Conservation (phyloP, 2,113 vertebrate species). For the Nyctibius bracteatus region DNA sequence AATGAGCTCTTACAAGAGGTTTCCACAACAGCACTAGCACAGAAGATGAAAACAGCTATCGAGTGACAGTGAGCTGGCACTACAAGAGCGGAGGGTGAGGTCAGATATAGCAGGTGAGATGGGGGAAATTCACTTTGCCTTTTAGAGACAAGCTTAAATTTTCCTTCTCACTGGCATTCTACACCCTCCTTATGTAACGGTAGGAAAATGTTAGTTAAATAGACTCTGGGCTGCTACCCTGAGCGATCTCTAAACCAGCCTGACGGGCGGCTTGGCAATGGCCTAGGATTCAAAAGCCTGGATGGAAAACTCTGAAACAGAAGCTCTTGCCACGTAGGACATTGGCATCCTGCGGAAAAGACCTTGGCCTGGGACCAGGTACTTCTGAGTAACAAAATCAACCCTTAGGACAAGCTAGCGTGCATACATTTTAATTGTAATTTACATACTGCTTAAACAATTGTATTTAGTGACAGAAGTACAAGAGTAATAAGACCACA, state of each 20-base stretch:
- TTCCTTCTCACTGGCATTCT: not conserved
- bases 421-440: not conserved
- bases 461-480: not conserved
- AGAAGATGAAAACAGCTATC: not conserved
- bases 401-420: not conserved
- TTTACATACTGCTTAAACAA: not conserved
- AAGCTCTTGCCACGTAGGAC: slow-evolving; percentile 34
- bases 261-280: not conserved
- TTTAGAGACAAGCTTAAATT: not conserved
- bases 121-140: not conserved
- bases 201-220: slow-evolving; percentile 40
- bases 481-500: not conserved
- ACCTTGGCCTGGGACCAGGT: slow-evolving; percentile 34
- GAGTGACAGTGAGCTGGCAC: not conserved
- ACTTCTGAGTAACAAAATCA: not conserved
- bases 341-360: slow-evolving; percentile 45
- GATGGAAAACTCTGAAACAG: slow-evolving; percentile 54
- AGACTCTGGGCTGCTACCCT: not conserved
- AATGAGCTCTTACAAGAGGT: not conserved
- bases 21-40: not conserved
- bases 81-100: not conserved
- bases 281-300: not conserved
- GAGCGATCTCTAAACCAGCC: not conserved
- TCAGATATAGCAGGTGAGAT: not conserved
- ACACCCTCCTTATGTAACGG: not conserved